Conservation (phyloP, 2,797 vertebrate species). For the Onychomys leucogaster region DNA sequence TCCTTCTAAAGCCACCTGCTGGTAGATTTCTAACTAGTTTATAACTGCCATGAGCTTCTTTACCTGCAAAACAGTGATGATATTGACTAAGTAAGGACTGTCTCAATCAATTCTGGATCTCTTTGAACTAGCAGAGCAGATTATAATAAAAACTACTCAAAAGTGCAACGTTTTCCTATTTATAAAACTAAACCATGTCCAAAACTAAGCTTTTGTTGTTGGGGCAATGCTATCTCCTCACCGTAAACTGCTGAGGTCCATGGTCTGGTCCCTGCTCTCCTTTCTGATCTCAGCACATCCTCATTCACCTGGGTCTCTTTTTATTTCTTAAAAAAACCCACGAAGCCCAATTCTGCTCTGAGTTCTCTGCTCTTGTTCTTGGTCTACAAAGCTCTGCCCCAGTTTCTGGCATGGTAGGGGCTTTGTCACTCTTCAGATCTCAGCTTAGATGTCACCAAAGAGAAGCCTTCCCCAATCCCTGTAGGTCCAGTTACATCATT, state of each 20-base stretch:
- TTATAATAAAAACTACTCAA: conserved; percentile 51
- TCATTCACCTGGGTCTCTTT: conserved; percentile 48
- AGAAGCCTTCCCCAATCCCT: not conserved
- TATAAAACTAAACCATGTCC: conserved; percentile 48
- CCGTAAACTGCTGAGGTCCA: not conserved
- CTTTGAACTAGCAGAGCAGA: conserved; percentile 36
- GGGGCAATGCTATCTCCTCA: conserved; percentile 26
- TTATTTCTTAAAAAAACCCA: conserved; percentile 18
- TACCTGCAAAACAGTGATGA: not conserved
- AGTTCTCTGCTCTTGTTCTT: conserved; percentile 41
- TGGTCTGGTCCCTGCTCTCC: not conserved
- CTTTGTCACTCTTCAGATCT: conserved; percentile 63
- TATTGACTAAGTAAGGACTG: not conserved
- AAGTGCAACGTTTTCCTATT: conserved; percentile 29
- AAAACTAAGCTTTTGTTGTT: conserved; percentile 58
- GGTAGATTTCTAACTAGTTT: conserved; percentile 33
- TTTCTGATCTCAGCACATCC: conserved; percentile 51
- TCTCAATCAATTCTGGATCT: conserved; percentile 28
- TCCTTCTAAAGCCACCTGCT: not conserved
- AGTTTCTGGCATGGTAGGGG: conserved; percentile 18
- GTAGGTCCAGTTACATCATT: not conserved
- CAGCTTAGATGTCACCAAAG: conserved; percentile 45
- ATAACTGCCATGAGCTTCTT: conserved; percentile 38
- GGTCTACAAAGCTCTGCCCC: conserved; percentile 43
- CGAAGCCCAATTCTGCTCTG: conserved; percentile 7